Conservation (phyloP, 1,140 invertebrate genomes). For the Periplaneta americana region DNA sequence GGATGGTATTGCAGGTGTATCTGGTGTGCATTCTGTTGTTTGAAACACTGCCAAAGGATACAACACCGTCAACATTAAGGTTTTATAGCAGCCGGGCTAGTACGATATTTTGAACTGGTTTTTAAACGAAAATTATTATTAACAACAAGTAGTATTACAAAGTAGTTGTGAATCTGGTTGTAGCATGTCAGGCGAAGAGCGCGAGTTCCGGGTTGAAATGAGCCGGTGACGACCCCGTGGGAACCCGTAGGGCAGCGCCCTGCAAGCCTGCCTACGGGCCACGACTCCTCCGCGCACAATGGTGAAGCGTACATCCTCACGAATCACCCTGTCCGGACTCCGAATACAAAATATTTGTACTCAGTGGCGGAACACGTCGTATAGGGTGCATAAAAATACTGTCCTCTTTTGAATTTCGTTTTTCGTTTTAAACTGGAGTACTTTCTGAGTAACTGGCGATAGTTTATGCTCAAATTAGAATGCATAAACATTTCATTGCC, state of each 20-base stretch:
- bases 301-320: not conserved
- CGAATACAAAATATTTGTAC: not conserved
- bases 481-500: too few relatives aligned
- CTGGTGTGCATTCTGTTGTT: not conserved
- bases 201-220: not conserved
- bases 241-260: not conserved
- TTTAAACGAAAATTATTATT: not conserved
- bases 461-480: too few relatives aligned
- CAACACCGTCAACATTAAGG: not conserved
- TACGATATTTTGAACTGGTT: not conserved
- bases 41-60: not conserved
- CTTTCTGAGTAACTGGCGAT: too few relatives aligned
- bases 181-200: not conserved
- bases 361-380: not conserved
- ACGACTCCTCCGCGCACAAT: too few relatives aligned
- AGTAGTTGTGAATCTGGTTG: not conserved
- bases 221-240: not conserved
- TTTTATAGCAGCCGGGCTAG: not conserved
- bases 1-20: not conserved
- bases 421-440: too few relatives aligned
- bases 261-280: not conserved
- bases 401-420: too few relatives aligned
- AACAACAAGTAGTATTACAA: not conserved
- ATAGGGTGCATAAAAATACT: not conserved
- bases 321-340: not conserved